Conservation (phyloP, 1,140 invertebrate species). For the Scaptomyza hsui region DNA sequence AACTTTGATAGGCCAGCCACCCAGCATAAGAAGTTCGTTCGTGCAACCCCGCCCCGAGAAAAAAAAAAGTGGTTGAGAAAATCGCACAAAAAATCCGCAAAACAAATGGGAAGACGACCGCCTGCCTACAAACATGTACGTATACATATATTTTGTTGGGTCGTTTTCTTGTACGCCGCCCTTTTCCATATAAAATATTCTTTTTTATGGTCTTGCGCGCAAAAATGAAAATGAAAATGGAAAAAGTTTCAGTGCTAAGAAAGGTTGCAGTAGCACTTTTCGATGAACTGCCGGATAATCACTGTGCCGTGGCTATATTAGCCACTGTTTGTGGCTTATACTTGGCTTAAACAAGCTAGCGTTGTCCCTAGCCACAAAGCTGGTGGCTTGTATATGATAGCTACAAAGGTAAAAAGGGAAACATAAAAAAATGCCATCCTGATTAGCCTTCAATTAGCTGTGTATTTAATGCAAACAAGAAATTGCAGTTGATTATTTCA, state of each 20-base stretch:
- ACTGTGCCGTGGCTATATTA: conserved; percentile 40
- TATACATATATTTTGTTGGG: conserved; percentile 19
- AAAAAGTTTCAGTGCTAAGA: conserved; percentile 71
- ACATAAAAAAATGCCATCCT: conserved; percentile 30
- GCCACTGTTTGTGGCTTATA: conserved; percentile 63
- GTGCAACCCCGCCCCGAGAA: conserved; percentile 8
- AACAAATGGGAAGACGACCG: conserved; percentile 13
- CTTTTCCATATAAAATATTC: conserved; percentile 32
- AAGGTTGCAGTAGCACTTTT: conserved; percentile 32
- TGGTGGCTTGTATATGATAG: background rate
- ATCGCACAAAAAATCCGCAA: conserved; percentile 54
- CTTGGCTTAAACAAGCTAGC: conserved; percentile 36
- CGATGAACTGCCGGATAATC: conserved; percentile 75
- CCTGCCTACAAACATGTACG: conserved; percentile 5
- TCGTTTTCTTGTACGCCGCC: conserved; percentile 24
- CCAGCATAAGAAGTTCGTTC: too few species aligned
- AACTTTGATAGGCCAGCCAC: conserved; percentile 70
- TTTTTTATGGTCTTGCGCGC: conserved; percentile 65
- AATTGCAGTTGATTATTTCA: background rate
- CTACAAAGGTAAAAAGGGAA: conserved; percentile 29
- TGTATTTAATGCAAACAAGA: conserved; percentile 14
- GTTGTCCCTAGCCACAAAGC: conserved; percentile 13
- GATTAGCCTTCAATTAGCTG: conserved; percentile 45
- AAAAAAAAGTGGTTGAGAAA: conserved; percentile 74
- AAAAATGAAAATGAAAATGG: conserved; percentile 53